Percentiles rank a stretch among this genome's conserved stretches.
Evolutionary conservation across 2,888 invertebrate genomes (phyloP).

Genomic region (Pseudolycoriella hygida): DNA sequence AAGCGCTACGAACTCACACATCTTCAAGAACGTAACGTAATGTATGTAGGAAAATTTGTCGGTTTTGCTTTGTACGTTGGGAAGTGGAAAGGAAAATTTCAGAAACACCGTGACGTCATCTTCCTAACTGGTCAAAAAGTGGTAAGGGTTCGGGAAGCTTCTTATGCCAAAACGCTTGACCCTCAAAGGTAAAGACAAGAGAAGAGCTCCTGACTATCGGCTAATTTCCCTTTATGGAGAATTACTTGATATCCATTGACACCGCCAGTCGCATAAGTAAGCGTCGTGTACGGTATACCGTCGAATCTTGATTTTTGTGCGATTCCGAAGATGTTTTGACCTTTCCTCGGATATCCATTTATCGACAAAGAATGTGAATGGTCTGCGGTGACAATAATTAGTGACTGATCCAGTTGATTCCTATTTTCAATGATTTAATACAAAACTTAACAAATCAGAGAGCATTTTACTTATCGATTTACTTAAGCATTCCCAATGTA

Average conservation of each 20-base stretch:
- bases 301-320: constrained; percentile 43
- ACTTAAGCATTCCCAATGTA: constrained; percentile 39
- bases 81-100: too few relatives aligned
- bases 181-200: too few relatives aligned
- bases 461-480: background rate
- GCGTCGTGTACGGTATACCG: constrained; percentile 51
- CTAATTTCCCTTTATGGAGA: too few relatives aligned
- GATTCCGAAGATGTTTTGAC: constrained; percentile 50
- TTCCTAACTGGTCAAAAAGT: too few relatives aligned
- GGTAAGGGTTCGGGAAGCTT: too few relatives aligned
- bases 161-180: too few relatives aligned
- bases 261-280: constrained; percentile 63
- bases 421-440: constrained; percentile 11
- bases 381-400: constrained; percentile 73
- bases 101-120: too few relatives aligned
- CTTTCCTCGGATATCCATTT: constrained; percentile 57
- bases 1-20: too few relatives aligned
- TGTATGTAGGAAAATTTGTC: too few relatives aligned
- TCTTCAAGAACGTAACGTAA: too few relatives aligned
- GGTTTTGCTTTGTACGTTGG: too few relatives aligned
- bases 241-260: constrained; percentile 40
- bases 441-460: constrained; percentile 1
- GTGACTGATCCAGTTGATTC: constrained; percentile 39
- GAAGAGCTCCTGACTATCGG: too few relatives aligned
- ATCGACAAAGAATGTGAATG: constrained; percentile 65